Base-by-base conservation (phyloP, 1,140 invertebrate species). In the Stenopsyche tienmushanensis region DNA sequence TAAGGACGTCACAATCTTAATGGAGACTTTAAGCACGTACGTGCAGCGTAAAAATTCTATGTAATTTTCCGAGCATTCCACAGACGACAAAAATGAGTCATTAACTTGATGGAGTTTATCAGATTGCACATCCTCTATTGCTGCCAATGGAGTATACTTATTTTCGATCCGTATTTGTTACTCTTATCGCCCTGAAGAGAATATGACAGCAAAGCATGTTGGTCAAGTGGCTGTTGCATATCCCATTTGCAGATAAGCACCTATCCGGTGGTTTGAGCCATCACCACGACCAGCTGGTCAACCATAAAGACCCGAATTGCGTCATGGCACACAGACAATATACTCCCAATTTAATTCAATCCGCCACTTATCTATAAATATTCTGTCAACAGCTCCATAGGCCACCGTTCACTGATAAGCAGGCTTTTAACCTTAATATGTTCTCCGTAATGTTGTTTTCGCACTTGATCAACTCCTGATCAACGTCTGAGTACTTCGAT, bases 291-390 rank as follows among this genome's bases (percentile, higher is more conserved):
- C 54, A 57, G 34, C n/a, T 57, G 54, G 54, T 57, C 2, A 10
- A 15, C 17, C n/a, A 34, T 5, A 34, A 34, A 34, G 5, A 13
- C 29, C 29, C 13, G 13, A 34, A 34, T 42, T 57, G 29, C 54
- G 54, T 57, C 54, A 54, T n/a, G 24, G n/a, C 25, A 42, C 18
- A 42, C 20, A 23, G 20, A 39, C 54, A 41, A 42, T 20, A 57
- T 57, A 8, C 3, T 17, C 34, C 39, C 21, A 57, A 57, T 57
- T 42, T 17, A 57, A 57, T 57, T 42, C 26, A 20, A 57, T 39
- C 54, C 42, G 13, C 13, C 18, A 7, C 39, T 57, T 57, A 57
- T 57, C 34, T 18, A 23, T 42, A 39, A 42, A 57, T 57, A 21
- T 23, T 42, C 21, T 42, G 54, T 57, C 15, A 57, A 57, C 54